Evolutionary conservation across 2,113 vertebrate genomes (phyloP), one percentile per base, ranked within the genome.

Genomic region (Sisor rabdophorus): DNA sequence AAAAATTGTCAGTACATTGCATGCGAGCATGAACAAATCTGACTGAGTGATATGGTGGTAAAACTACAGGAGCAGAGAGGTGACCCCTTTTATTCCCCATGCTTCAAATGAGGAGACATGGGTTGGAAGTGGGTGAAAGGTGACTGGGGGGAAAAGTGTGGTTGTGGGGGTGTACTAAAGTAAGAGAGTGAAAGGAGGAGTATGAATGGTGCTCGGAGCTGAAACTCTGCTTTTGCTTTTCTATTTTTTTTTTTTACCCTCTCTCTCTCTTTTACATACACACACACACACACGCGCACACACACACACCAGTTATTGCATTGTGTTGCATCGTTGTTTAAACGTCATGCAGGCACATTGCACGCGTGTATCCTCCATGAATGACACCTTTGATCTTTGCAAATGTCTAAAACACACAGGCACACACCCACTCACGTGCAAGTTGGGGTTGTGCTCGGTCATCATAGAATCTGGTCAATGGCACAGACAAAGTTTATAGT

Each of bases 51-150:
- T 40, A 32, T 15, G 24, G 20, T 17, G 28, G 15, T 17, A 47
- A 64, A 48, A 13, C 36, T 30, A 61, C 52, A 36, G 80, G 59
- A 64, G 71, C 30, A 53, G 55, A 47, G 74, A 54, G 59, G 78
- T 84, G 84, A 80, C n/a, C 79, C 71, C 80, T 80, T 86, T 80
- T 80, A 80, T 76, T 77, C 67, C 61, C 78, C 80, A 76, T 77
- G 79, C 76, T 86, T 85, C 77, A 44, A 44, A 44, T 4, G 76
- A 64, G 75, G 54, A 54, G 71, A 74, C n/a, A n/a, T n/a, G 73
- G 70, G 56, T 52, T 80, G 81, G 85, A 88, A 91, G 84, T 90
- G 85, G 91, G 91, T 90, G 87, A 91, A 85, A 90, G 91, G 89
- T 92, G 72, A 72, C 36, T 53, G 13, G 53, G 72, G 82, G 75